These are phyloP conservation scores for Trididemnum miniatum DNA, from an alignment of 23 tunicate species.

Conservation along the genomic window DNA sequence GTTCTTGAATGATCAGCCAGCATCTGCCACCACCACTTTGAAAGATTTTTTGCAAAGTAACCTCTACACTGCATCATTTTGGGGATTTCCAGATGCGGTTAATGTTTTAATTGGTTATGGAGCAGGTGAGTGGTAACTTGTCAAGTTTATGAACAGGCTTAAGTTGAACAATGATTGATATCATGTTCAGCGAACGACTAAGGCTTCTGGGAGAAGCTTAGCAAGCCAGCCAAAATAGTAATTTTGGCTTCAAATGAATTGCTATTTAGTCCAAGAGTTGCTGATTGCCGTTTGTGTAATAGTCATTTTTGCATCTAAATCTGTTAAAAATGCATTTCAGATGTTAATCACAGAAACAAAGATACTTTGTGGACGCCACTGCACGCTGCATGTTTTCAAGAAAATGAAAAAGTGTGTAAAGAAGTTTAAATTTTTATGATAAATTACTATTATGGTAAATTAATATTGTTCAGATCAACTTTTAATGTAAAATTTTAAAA, in stretches of 20 bases:
- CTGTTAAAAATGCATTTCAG: constrained; percentile 33
- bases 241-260: too few species aligned
- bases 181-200: too few species aligned
- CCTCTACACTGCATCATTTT: constrained; percentile 45
- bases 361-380: constrained; percentile 71
- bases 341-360: constrained; percentile 47
- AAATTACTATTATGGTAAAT: too few species aligned
- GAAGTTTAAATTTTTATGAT: too few species aligned
- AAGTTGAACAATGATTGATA: too few species aligned
- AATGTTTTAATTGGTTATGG: constrained; percentile 34
- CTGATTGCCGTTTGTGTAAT: too few species aligned
- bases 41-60: constrained; percentile 51
- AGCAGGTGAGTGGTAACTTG: constrained; percentile 32
- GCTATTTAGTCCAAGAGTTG: too few species aligned
- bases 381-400: constrained; percentile 79
- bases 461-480: too few species aligned
- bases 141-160: too few species aligned
- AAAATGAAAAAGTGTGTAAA: constrained; percentile 59
- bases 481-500: too few species aligned
- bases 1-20: constrained; percentile 48
- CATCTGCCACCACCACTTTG: constrained; percentile 12
- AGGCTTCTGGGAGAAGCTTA: too few species aligned
- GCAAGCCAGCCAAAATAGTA: too few species aligned
- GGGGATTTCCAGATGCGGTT: constrained; percentile 60
- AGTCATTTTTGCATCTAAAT: not conserved